Evolutionary conservation across 2,113 vertebrate genomes (phyloP), one percentile per base, ranked within the genome.

Genomic region (Lophius piscatorius): DNA sequence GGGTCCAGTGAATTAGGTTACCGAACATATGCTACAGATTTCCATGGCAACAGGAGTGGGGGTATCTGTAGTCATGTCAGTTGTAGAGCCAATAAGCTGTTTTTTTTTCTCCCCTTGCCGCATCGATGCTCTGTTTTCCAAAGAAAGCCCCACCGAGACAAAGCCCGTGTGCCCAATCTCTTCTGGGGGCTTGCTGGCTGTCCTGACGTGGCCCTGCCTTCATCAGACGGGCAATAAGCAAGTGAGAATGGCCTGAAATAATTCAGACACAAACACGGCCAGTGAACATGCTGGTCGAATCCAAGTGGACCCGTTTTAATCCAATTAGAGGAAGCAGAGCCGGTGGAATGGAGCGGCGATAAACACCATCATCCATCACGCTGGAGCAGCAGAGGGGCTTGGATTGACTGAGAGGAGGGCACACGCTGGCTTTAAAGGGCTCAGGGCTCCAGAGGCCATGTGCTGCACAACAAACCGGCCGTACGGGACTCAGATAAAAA

Each of bases 11-110:
- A 85, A 85, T 74, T 70, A 81, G 81, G 77, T 79, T 88, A 81
- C 72, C 41, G 73, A 83, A 76, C 78, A 83, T 87, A 85, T 82
- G 82, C 76, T 77, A 77, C 82, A 74, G 63, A 85, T 86, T 85
- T 81, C 87, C 78, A 85, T 85, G 76, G 80, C 76, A 89, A 86
- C 85, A 78, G 56, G 74, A 74, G 74, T 21, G 41, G 51, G 71
- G 63, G 41, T 61, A 78, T 81, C 72, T 75, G 63, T 46, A 80
- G 74, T 60, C 52, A 76, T 80, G 79, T 83, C 78, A 78, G 73
- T 44, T 9, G 63, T 48, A 57, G 55, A 47, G 67, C 75, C 71
- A 82, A 76, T 36, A 63, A 71, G 59, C 50, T 9, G 35, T 42
- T 49, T 55, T 56, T 46, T 51, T 63, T 34, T 41, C 28, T 49